Evolutionary conservation across 2,888 invertebrate genomes (phyloP), one percentile per base, ranked within the genome.

Genomic region (Thysanoteuthis rhombus): DNA sequence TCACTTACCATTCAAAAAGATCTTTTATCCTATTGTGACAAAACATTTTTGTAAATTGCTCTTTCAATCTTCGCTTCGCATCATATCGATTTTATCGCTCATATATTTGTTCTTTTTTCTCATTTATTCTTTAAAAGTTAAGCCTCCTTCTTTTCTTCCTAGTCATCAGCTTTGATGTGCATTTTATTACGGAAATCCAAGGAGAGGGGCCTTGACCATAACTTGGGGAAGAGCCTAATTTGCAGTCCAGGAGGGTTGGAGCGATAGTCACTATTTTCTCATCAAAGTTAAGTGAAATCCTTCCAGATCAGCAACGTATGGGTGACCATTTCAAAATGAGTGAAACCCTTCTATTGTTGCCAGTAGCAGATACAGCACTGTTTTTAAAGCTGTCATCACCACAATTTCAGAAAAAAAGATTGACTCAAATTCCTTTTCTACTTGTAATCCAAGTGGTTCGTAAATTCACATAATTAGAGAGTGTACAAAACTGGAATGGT

Each of bases 11-110:
- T 75, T 75, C 75, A 75, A 75, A 75, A 75, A n/a, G 75, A n/a
- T n/a, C n/a, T 75, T 75, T 75, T n/a, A 75, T 75, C 75, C 75
- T 75, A 75, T 75, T 75, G 75, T 75, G 75, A 75, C 75, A 75
- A 75, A 75, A 75, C 75, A n/a, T 75, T 75, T 75, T 75, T 75
- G n/a, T 19, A 75, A 75, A 75, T 75, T 75, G n/a, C 75, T 36
- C 75, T 75, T 75, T 75, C 75, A 75, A 75, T 75, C 75, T 75
- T 75, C 75, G n/a, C n/a, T 75, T 75, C n/a, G 36, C 75, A 16
- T 75, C n/a, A 16, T 75, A 75, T 75, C 75, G 75, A 75, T 12
- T 19, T 75, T 19, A 36, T 16, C n/a, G 25, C n/a, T 36, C n/a
- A 36, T 2, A 75, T n/a, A 10, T 75, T 75, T 75, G 0, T 16